phyloP scores from a whole-genome alignment of 2,113 vertebrate genomes.

The Hippopotamus amphibius region DNA sequence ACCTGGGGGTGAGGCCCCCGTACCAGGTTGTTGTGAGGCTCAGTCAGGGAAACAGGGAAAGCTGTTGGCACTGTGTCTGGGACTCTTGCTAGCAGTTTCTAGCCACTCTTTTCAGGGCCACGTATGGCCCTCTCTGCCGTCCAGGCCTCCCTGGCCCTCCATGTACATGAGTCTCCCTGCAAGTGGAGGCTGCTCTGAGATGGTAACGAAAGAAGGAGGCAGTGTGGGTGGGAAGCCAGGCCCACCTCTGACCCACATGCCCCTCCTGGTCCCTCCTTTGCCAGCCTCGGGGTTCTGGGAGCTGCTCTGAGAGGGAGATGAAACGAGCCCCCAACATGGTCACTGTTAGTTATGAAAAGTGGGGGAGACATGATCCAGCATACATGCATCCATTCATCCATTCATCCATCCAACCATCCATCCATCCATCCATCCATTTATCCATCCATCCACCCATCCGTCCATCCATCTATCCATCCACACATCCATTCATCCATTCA shows the following conservation, averaged over 20 bases:
- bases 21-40: not conserved
- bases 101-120: not conserved
- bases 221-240: not conserved
- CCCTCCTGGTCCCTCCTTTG: not conserved
- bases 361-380: not conserved
- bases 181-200: not conserved
- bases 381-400: not conserved
- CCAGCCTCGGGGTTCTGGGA: not conserved
- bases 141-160: not conserved
- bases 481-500: too few species aligned
- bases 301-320: not conserved
- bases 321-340: not conserved
- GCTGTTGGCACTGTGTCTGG: not conserved
- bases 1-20: not conserved
- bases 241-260: not conserved
- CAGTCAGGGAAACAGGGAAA: not conserved
- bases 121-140: not conserved
- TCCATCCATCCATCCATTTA: rapidly evolving
- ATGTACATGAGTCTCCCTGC: not conserved
- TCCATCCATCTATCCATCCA: too few species aligned
- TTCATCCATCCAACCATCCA: not conserved
- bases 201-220: not conserved
- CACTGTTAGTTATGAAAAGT: not conserved
- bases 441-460: too few species aligned
- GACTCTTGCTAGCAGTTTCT: not conserved